Evolutionary conservation across 2,113 vertebrate genomes (phyloP), one percentile per base, ranked within the genome.

Genomic region (Lophius piscatorius): DNA sequence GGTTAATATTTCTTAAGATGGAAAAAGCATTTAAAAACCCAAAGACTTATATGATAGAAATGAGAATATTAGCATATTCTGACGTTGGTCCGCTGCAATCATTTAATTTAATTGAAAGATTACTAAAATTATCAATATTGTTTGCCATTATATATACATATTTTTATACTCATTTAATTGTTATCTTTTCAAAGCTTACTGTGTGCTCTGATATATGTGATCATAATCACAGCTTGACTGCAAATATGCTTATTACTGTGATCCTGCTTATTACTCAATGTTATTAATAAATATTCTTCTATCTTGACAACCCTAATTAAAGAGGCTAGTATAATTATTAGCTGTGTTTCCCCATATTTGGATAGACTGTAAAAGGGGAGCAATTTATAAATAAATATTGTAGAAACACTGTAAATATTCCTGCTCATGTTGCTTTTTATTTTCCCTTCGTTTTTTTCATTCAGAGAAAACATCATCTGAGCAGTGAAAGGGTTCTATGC

Each of bases 161-260:
- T n/a, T n/a, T n/a, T n/a, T n/a, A n/a, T n/a, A n/a, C n/a, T n/a
- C n/a, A n/a, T n/a, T n/a, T n/a, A n/a, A n/a, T n/a, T n/a, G n/a
- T n/a, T n/a, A n/a, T n/a, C n/a, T n/a, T n/a, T 41, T 14, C 21
- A 41, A n/a, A 14, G 13, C 3, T 2, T 13, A 44, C 7, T 18
- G 2, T 40, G 20, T n/a, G n/a, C n/a, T n/a, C n/a, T n/a, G n/a
- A n/a, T n/a, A n/a, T n/a, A n/a, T n/a, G n/a, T n/a, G n/a, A n/a
- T n/a, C n/a, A n/a, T n/a, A n/a, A n/a, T n/a, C n/a, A n/a, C n/a
- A n/a, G n/a, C n/a, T n/a, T 47, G 2, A 42, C 38, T 48, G 24
- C 14, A 45, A 42, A 51, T 60, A n/a, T 28, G 8, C 4, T 28
- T 6, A 51, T 28, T 35, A 41, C 10, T 56, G 16, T 57, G 18